phyloP scores from a whole-genome alignment of 2,888 invertebrate genomes.

The Crossocerus cetratus region DNA sequence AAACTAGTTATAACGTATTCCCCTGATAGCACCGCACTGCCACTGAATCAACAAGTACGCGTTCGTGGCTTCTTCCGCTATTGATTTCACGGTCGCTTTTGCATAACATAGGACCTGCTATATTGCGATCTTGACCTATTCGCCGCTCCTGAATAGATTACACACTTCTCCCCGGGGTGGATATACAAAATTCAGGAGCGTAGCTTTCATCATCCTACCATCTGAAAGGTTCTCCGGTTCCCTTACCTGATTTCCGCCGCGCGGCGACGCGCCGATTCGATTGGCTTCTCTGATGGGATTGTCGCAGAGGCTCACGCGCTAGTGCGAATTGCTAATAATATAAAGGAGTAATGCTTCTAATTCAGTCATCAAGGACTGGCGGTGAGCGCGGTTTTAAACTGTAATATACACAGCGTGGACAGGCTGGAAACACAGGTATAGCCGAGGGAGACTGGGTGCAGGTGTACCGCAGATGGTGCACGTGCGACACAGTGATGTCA shows the following conservation, averaged over 20 bases:
- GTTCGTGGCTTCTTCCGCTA: slow-evolving; percentile 7
- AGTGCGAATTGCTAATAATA: not conserved
- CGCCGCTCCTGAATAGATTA: too few species aligned
- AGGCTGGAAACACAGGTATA: slow-evolving; percentile 36
- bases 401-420: slow-evolving; percentile 23
- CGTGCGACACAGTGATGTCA: slow-evolving; percentile 61
- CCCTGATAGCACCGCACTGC: not conserved
- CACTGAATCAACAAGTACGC: slow-evolving; percentile 17
- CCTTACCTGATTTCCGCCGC: too few species aligned
- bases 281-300: too few species aligned
- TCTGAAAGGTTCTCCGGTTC: too few species aligned
- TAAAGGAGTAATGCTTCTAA: not conserved
- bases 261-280: too few species aligned
- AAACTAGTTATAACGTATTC: slow-evolving; percentile 14
- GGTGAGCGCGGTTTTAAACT: slow-evolving; percentile 32
- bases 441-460: slow-evolving; percentile 33
- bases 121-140: too few species aligned
- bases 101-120: not conserved
- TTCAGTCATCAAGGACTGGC: not conserved
- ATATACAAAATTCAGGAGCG: not conserved
- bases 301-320: not conserved
- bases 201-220: not conserved
- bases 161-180: not conserved
- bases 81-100: not conserved
- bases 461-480: slow-evolving; percentile 52